Conservation (phyloP, 2,888 invertebrate genomes). For the Hydrotaea diabolus region DNA sequence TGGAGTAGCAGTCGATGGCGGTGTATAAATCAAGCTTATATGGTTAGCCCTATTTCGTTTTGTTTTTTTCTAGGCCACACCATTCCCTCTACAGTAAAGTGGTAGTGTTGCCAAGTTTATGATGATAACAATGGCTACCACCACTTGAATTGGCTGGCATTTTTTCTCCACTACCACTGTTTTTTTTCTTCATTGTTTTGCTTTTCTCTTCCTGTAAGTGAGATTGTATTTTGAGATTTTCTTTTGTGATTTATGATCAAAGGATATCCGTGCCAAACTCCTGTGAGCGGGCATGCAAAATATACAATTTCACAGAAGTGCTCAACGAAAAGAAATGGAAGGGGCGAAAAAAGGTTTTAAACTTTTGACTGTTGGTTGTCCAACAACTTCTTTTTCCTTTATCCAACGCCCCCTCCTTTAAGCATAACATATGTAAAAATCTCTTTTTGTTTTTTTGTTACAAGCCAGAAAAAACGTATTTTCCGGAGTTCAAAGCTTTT, state of each 20-base stretch:
- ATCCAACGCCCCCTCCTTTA: not conserved
- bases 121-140: not conserved
- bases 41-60: not conserved
- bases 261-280: not conserved
- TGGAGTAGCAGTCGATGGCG: not conserved
- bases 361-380: not conserved
- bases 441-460: too few relatives aligned
- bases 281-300: not conserved
- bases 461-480: too few relatives aligned
- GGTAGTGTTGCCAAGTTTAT: not conserved
- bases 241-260: not conserved
- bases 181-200: too few relatives aligned
- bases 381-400: too few relatives aligned
- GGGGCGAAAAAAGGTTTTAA: not conserved
- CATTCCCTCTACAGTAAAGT: not conserved
- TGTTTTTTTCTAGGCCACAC: not conserved
- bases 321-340: not conserved
- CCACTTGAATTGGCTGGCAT: not conserved
- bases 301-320: not conserved
- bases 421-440: too few relatives aligned
- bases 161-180: not conserved
- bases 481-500: too few relatives aligned
- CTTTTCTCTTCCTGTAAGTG: not conserved
- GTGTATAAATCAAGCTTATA: conserved; percentile 22
- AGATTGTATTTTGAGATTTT: not conserved